These are phyloP conservation scores for Euwallacea fornicatus DNA, from an alignment of 1,140 invertebrate species.

Conservation along the genomic window DNA sequence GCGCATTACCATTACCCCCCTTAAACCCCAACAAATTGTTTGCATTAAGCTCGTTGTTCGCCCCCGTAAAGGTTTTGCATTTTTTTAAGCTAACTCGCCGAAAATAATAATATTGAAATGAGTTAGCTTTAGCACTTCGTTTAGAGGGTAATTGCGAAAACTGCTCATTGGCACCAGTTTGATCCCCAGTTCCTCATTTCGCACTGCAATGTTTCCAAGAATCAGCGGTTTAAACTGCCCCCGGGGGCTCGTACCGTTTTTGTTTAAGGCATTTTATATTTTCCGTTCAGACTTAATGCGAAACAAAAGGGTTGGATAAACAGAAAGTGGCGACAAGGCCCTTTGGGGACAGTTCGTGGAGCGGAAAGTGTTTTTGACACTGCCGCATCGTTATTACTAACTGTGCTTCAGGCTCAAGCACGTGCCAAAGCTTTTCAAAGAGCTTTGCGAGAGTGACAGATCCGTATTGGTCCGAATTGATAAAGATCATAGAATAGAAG, in stretches of 20 bases:
- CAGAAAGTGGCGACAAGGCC: neutral
- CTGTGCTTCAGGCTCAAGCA: too few species aligned
- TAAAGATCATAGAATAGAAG: too few species aligned
- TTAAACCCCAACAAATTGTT: too few species aligned
- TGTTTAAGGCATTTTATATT: conserved; percentile 29
- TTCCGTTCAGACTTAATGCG: conserved; percentile 10
- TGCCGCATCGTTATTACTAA: too few species aligned
- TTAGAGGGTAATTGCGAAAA: conserved; percentile 12
- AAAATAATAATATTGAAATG: conserved; percentile 2
- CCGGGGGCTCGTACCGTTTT: conserved; percentile 25
- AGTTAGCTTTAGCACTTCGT: neutral
- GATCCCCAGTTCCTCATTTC: conserved; percentile 34
- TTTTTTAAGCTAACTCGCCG: conserved; percentile 29
- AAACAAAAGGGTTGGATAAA: conserved; percentile 4
- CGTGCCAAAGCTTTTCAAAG: too few species aligned
- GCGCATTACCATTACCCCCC: neutral
- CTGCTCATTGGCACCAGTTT: conserved; percentile 27
- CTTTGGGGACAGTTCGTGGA: neutral
- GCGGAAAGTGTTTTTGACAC: neutral
- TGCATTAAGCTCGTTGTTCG: conserved; percentile 1
- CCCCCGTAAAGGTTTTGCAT: conserved; percentile 4
- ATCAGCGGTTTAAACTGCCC: conserved; percentile 29
- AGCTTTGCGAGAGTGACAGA: too few species aligned
- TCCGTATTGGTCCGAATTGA: too few species aligned
- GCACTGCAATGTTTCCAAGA: conserved; percentile 28